Conservation (phyloP, 2,113 vertebrate species). For the Hyaena hyaena region DNA sequence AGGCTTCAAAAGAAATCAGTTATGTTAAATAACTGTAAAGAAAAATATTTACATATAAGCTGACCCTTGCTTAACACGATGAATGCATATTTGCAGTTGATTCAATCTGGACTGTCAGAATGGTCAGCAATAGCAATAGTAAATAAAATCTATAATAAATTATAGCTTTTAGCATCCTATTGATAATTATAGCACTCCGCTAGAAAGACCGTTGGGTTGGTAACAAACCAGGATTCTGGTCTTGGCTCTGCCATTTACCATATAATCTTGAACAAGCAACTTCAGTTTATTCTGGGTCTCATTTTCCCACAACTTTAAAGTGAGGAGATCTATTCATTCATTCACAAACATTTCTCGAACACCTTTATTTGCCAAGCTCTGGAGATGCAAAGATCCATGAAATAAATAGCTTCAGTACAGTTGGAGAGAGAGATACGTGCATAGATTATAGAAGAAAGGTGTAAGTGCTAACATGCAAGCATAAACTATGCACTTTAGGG, state of each 20-base stretch:
- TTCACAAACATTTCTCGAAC: constrained; percentile 10
- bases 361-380: background rate
- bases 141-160: background rate
- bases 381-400: background rate
- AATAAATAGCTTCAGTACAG: background rate
- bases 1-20: constrained; percentile 65
- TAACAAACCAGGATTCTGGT: background rate
- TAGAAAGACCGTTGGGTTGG: background rate
- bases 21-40: constrained; percentile 53
- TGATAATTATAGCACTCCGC: background rate
- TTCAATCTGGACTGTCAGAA: background rate
- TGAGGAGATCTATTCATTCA: background rate
- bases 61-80: constrained; percentile 18
- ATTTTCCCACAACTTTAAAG: constrained; percentile 19
- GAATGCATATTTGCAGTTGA: constrained; percentile 21
- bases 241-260: constrained; percentile 1
- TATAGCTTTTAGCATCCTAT: background rate
- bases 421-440: background rate
- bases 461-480: background rate
- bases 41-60: background rate
- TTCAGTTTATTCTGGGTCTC: constrained; percentile 28
- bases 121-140: background rate
- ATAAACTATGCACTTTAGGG: background rate
- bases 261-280: background rate
- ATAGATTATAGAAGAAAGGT: background rate